Base-by-base conservation (phyloP, 2,797 vertebrate species). In the Alcedo atthis region DNA sequence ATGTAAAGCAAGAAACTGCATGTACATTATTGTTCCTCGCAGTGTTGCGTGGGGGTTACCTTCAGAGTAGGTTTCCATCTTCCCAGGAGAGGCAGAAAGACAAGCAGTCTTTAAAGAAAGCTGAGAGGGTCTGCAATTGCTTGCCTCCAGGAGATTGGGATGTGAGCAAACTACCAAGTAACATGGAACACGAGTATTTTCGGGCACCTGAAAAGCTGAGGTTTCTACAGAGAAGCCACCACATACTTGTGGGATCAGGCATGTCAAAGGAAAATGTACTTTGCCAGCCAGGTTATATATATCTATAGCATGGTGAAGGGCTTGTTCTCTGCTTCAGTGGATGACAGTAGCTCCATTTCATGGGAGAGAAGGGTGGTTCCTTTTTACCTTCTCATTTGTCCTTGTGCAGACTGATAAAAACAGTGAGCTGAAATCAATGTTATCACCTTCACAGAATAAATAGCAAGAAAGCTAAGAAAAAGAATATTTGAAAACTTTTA, bases 171-270 rank as follows among this genome's bases (percentile, higher is more conserved):
- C 88, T 92, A 62, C 89, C 87, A 87, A 82, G 78, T 91, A 89
- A 80, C 83, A 20, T 15, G 53, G 58, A 88, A 85, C 46, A 75
- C n/a, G 64, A 78, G 74, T 93, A 89, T 93, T 95, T 95, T 58
- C 62, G 58, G 81, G 79, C 93, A 96, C 93, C 94, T 95, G 94
- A 93, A 90, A 95, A 91, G 48, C 74, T 89, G 95, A 94, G 85
- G 82, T 93, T 95, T 93, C 87, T 89, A 12, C 70, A 91, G 70
- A 92, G 91, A 89, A 94, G 77, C 82, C 93, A 86, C 91, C 33
- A 81, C 93, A 93, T 96, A 94, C 55, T 74, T 95, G 94, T 95
- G 95, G 94, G 82, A 87, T 95, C 89, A 94, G 76, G 35, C 85
- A 95, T 28, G 89, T 59, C 85, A 81, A 69, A 95, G 70, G 82